Base-by-base conservation (phyloP, 1,140 invertebrate species). In the Drosophila kanapiae region DNA sequence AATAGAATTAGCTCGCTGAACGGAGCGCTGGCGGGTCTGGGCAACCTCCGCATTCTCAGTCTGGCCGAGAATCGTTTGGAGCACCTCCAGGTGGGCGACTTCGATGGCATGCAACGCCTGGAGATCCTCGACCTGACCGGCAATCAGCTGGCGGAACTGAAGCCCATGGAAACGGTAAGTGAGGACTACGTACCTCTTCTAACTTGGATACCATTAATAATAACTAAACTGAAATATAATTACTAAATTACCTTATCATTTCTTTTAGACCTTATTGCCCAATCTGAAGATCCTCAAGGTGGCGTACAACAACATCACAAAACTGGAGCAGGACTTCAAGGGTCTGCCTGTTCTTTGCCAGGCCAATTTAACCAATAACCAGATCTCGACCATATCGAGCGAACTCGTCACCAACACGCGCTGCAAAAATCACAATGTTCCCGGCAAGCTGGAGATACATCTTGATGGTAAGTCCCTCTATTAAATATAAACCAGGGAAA, bases 131-230 rank as follows among this genome's bases (percentile, higher is more conserved):
- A 97, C 91, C 93, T 97, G 14, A 97, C 96, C 0, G 93, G 96
- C 82, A 97, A 97, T 91, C 94, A 95, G 53, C 93, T 97, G 11
- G 95, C 94, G 14, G 96, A 96, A 6, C 93, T 97, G 16, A 96
- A 96, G 88, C 96, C 96, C 93, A 96, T 96, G 37, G 96, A 96
- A 63, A 96, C 96, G 95, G 97, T 97, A 93, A 88, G 80, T 62
- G 3, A 1, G 10, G 14, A 31, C 10, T 7, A 6, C 1, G 14
- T 1, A 14, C 14, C 6, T 37, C 11, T 11, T 2, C 42, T 10
- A 16, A 2, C 9, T 16, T 6, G 16, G 6, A 0, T 51, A 3
- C 23, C 23, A 23, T 2, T 23, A 23, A 23, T 23, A 23, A 23
- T 23, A 23, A 23, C n/a, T n/a, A 23, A 23, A 23, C 23, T 23